Evolutionary conservation across 2,888 invertebrate genomes (phyloP).

Genomic region (Psylliodes chrysocephalus): DNA sequence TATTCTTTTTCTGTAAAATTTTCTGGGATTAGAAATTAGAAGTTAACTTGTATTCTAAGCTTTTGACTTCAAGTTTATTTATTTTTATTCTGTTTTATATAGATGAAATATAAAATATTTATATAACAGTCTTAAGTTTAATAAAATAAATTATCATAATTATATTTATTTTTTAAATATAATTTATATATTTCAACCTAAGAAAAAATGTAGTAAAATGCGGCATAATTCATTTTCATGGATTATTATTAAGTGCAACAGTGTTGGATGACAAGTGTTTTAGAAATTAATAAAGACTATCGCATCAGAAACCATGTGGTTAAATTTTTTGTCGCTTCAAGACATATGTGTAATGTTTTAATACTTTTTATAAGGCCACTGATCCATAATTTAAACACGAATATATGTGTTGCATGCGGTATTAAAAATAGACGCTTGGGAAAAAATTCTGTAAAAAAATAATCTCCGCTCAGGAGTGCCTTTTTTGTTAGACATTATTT

Average conservation of each 20-base stretch:
- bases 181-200: no score
- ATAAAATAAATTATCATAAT: no score
- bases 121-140: no score
- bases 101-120: no score
- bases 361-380: conserved; percentile 53
- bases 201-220: conserved; percentile 17
- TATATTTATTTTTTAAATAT: no score
- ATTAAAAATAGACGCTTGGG: conserved; percentile 47
- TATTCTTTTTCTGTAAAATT: no score
- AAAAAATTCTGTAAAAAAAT: conserved; percentile 45
- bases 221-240: conserved; percentile 31
- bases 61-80: no score
- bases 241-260: conserved; percentile 36
- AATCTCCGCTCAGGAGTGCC: conserved; percentile 40
- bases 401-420: conserved; percentile 37
- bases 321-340: conserved; percentile 52
- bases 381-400: conserved; percentile 53
- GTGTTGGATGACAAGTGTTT: conserved; percentile 49
- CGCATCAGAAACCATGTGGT: conserved; percentile 50
- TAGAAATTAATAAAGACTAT: conserved; percentile 49
- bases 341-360: conserved; percentile 52
- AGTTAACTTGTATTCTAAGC: no score
- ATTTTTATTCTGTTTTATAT: no score
- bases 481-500: conserved; percentile 31
- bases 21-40: no score